These are phyloP conservation scores for Maniola hyperantus DNA, from an alignment of 2,888 invertebrate species.

Conservation along the genomic window DNA sequence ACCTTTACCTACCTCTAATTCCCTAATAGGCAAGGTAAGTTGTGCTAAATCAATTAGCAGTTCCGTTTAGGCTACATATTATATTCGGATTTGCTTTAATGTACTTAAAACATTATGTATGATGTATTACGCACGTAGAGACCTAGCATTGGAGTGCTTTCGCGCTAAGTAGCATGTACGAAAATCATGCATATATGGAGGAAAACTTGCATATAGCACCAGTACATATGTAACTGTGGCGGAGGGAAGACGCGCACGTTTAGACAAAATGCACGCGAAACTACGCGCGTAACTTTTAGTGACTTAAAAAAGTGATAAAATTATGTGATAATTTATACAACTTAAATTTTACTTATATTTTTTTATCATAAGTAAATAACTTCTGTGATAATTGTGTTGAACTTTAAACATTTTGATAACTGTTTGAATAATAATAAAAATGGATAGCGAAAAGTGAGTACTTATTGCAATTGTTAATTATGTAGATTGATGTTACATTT, in stretches of 20 bases:
- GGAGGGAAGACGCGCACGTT: conserved; percentile 38
- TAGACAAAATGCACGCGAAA: conserved; percentile 37
- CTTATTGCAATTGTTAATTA: background rate
- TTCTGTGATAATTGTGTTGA: conserved; percentile 58
- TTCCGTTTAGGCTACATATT: no score
- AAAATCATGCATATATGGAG: conserved; percentile 47
- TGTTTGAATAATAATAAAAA: conserved; percentile 41
- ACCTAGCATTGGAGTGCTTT: conserved; percentile 20
- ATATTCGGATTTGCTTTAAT: background rate
- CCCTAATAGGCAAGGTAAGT: no score
- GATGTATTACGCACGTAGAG: background rate
- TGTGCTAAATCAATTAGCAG: no score
- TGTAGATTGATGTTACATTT: no score
- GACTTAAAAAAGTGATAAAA: conserved; percentile 31
- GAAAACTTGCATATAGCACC: conserved; percentile 42
- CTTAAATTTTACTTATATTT: conserved; percentile 36
- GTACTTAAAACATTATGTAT: background rate
- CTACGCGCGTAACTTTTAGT: conserved; percentile 30
- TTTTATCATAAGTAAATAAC: conserved; percentile 31
- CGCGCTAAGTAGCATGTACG: conserved; percentile 35
- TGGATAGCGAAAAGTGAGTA: conserved; percentile 72
- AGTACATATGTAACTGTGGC: conserved; percentile 43
- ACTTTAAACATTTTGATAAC: conserved; percentile 36
- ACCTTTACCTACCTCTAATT: no score
- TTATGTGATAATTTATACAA: conserved; percentile 51